Evolutionary conservation across 2,113 vertebrate species (phyloP).

Genomic region (Pollimyrus isidori): DNA sequence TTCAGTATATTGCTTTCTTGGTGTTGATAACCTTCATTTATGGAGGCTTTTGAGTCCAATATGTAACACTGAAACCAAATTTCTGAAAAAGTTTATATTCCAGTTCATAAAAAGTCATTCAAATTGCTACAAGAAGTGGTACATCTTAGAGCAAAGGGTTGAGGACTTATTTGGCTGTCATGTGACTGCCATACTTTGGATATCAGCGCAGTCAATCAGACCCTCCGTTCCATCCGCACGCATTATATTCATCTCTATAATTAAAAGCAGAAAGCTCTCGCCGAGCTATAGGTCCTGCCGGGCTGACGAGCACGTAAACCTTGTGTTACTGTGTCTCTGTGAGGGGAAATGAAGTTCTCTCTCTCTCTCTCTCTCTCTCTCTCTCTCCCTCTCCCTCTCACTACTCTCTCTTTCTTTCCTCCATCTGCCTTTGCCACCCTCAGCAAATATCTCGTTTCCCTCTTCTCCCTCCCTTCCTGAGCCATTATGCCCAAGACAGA

Average conservation of each 20-base stretch:
- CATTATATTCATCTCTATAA: neutral
- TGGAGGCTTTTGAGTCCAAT: neutral
- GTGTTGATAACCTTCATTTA: neutral
- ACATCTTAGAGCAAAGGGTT: neutral
- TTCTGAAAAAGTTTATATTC: neutral
- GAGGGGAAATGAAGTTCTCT: neutral
- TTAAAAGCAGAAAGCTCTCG: neutral
- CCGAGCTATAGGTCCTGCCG: neutral
- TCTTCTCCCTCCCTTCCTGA: neutral
- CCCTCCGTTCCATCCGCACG: neutral
- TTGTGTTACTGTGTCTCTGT: neutral
- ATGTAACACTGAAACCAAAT: neutral
- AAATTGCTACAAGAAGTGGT: neutral
- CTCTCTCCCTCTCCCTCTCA: neutral
- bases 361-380: neutral
- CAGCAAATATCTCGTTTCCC: neutral
- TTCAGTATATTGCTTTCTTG: neutral
- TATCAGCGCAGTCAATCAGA: neutral
- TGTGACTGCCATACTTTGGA: neutral
- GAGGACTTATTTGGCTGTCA: neutral
- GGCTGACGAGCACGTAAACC: neutral
- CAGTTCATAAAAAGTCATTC: neutral
- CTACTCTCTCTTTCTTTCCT: neutral
- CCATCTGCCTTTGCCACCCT: neutral
- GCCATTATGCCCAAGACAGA: conserved; percentile 7